Percentiles rank a stretch among this genome's conserved stretches.
These are phyloP conservation scores for Sebastes minor DNA, from an alignment of 2,797 vertebrate species.

Conservation along the genomic window DNA sequence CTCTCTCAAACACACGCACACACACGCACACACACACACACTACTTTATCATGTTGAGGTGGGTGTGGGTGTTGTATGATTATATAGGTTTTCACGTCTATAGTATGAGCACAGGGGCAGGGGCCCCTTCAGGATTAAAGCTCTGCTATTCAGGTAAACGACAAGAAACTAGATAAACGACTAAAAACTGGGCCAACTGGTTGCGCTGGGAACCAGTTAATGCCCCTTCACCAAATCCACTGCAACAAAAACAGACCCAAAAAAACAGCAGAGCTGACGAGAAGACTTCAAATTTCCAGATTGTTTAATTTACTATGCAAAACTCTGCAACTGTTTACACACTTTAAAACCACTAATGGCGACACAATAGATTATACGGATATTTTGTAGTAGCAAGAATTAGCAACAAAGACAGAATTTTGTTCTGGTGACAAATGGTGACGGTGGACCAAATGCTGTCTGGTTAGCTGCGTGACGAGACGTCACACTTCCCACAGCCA, in stretches of 20 bases:
- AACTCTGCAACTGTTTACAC: neutral
- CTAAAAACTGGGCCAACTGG: constrained; percentile 68
- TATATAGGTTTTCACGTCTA: constrained; percentile 62
- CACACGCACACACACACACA: constrained; percentile 38
- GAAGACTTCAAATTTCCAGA: neutral
- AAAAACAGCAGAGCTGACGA: neutral
- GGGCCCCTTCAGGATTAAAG: constrained; percentile 65
- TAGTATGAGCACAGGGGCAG: constrained; percentile 43
- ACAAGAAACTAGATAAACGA: constrained; percentile 67
- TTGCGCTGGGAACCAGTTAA: constrained; percentile 41
- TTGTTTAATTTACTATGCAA: neutral
- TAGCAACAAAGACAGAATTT: neutral
- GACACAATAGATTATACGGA: neutral
- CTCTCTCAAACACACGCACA: constrained; percentile 50
- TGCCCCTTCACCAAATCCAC: constrained; percentile 23
- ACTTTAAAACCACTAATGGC: neutral
- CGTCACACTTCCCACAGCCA: constrained; percentile 12
- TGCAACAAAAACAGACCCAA: neutral
- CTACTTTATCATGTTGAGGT: constrained; percentile 66
- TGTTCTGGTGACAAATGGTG: constrained; percentile 18
- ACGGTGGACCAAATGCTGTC: constrained; percentile 7
- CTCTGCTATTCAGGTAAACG: constrained; percentile 60
- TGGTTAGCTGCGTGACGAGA: constrained; percentile 1
- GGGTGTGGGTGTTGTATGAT: constrained; percentile 63
- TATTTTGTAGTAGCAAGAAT: neutral